Evolutionary conservation across 2,888 invertebrate species (phyloP).

Genomic region (Vesta saturnalis): DNA sequence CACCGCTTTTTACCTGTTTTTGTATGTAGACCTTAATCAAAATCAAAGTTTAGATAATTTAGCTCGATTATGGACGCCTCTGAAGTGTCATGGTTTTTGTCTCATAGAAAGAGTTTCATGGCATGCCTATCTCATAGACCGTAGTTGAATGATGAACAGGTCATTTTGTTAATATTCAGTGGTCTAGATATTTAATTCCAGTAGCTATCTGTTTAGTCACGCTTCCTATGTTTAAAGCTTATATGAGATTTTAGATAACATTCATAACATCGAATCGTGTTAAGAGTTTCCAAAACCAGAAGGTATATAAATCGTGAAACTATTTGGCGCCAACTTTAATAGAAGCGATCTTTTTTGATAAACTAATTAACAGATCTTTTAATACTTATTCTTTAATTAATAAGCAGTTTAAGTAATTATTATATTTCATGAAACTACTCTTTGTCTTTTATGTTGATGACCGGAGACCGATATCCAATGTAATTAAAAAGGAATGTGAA

Average conservation of each 20-base stretch:
- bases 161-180: constrained; percentile 15
- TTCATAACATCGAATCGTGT: constrained; percentile 13
- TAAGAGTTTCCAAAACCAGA: constrained; percentile 13
- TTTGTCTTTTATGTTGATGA: no score
- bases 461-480: no score
- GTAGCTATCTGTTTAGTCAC: constrained; percentile 31
- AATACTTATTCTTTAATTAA: no score
- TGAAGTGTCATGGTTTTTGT: constrained; percentile 29
- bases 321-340: constrained; percentile 2
- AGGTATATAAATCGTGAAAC: constrained; percentile 15
- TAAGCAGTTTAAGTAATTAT: no score
- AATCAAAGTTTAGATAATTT: constrained; percentile 49
- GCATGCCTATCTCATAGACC: constrained; percentile 3
- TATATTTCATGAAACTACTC: no score
- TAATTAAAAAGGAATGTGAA: no score
- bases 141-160: constrained; percentile 13
- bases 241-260: constrained; percentile 28
- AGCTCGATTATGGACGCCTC: constrained; percentile 33
- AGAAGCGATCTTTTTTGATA: neutral
- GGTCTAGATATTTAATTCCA: constrained; percentile 29
- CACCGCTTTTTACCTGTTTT: constrained; percentile 52
- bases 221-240: constrained; percentile 22
- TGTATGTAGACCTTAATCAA: constrained; percentile 52
- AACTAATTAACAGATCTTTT: neutral
- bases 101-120: constrained; percentile 12